These are phyloP conservation scores for Amphipyra berbera DNA, from an alignment of 2,888 invertebrate genomes.

Conservation along the genomic window DNA sequence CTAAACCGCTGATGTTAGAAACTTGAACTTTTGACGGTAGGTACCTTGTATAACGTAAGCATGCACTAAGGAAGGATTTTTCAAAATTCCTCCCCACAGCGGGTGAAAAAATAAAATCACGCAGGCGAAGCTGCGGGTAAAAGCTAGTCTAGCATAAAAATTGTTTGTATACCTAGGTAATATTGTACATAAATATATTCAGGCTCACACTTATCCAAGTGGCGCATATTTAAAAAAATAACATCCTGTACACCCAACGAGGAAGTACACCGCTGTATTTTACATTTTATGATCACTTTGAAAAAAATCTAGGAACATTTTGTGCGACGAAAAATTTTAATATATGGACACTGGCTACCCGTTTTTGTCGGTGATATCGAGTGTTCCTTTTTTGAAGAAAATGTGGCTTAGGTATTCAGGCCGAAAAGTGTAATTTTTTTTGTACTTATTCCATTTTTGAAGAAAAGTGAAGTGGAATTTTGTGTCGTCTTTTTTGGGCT, in stretches of 20 bases:
- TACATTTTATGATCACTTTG: slow-evolving; percentile 48
- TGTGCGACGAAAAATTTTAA: slow-evolving; percentile 36
- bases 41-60: too few relatives aligned
- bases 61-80: too few relatives aligned
- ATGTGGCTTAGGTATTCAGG: slow-evolving; percentile 1
- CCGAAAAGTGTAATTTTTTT: background rate
- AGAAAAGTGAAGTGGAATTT: background rate
- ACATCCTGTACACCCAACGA: slow-evolving; percentile 6
- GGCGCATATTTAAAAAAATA: slow-evolving; percentile 27
- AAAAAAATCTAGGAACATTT: slow-evolving; percentile 37
- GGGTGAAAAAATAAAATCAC: too few relatives aligned
- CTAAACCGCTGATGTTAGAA: too few relatives aligned
- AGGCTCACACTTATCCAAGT: slow-evolving; percentile 1
- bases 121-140: too few relatives aligned
- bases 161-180: too few relatives aligned
- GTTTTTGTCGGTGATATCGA: slow-evolving; percentile 21
- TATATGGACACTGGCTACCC: slow-evolving; percentile 35
- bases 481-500: background rate
- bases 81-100: too few relatives aligned
- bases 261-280: slow-evolving; percentile 52
- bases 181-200: too few relatives aligned
- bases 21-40: too few relatives aligned
- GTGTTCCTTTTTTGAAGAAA: slow-evolving; percentile 32
- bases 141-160: too few relatives aligned
- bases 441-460: background rate